A percentile compares a stretch with the other conserved stretches of the same genome.
Conservation (phyloP, 1,140 invertebrate species). For the Telenomus remus region DNA sequence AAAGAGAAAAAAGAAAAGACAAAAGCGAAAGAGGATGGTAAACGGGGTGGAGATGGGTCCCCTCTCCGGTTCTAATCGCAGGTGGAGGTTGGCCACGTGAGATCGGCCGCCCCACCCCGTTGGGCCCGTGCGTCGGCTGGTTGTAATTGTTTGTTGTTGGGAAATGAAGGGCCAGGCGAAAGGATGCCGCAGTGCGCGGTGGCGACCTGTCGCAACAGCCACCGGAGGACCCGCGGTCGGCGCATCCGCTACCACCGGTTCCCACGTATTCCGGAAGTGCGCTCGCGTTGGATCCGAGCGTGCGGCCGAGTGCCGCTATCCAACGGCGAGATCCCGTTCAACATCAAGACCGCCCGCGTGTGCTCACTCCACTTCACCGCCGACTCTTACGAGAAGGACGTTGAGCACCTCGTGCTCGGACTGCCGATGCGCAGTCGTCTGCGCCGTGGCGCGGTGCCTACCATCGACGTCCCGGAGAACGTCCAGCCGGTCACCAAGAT, state of each 20-base stretch:
- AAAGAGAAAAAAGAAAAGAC: too few species aligned
- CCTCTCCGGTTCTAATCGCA: conserved; percentile 8
- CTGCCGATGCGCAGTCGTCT: conserved; percentile 76
- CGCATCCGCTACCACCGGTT: conserved; percentile 78
- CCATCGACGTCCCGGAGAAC: conserved; percentile 76
- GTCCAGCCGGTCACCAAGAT: conserved; percentile 72
- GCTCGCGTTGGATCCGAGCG: conserved; percentile 75
- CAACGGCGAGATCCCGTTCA: conserved; percentile 73
- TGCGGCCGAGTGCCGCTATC: conserved; percentile 74
- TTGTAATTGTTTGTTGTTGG: conserved; percentile 38
- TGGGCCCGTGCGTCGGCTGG: neutral
- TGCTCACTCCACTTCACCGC: conserved; percentile 78
- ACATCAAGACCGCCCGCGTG: conserved; percentile 77
- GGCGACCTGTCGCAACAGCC: conserved; percentile 77
- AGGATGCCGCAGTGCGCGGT: conserved; percentile 79
- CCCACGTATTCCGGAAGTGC: conserved; percentile 76
- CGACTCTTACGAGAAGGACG: conserved; percentile 77
- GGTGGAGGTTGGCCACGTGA: neutral
- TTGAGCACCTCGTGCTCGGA: conserved; percentile 77
- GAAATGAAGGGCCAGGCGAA: conserved; percentile 38
- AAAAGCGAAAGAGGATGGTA: too few species aligned
- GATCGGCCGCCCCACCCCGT: conserved; percentile 9
- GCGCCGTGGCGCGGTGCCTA: conserved; percentile 76
- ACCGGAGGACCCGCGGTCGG: conserved; percentile 77
- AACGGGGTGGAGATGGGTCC: too few species aligned